Base-by-base conservation (phyloP, 2,113 vertebrate species). In the Salvelinus namaycush region DNA sequence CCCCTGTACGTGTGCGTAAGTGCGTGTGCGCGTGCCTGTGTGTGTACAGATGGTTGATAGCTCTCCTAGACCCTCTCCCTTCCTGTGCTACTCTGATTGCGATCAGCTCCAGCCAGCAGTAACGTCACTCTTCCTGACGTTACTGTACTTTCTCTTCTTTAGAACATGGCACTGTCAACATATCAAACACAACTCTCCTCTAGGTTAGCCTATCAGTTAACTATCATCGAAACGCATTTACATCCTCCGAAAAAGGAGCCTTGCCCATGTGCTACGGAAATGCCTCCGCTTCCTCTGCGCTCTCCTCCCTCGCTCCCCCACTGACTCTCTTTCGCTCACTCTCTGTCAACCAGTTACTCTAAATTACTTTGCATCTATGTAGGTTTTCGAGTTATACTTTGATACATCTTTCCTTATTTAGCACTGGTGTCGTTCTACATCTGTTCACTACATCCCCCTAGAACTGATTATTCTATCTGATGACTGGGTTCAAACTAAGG, bases 401-500 rank as follows among this genome's bases (percentile, higher is more conserved):
- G 13, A 54, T 18, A 16, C 12, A 54, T 54, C 14, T 51, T 51
- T 18, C 16, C 51, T 54, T 54, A 54, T 18, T 54, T 18, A 18
- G 51, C 51, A 54, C 16, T 54, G 51, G 51, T 18, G 16, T 54
- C 51, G 18, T 54, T 54, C 51, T 54, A 54, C 1, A 62, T 22
- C 18, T 62, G n/a, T 24, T 62, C 18, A 27, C 4, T 67, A 22
- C 20, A 64, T 64, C n/a, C 62, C 9, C n/a, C 65, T 9, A 22
- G 26, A 29, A 5, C n/a, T 18, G 65, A 27, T 24, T 67, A 3
- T 67, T 69, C 24, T 14, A 4, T 57, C 5, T 64, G n/a, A 68
- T 0, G n/a, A 16, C 67, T 1, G 78, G 70, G 87, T 87, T 88
- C 81, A 86, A 76, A 74, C 81, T 68, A 73, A 88, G 87, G 82